A percentile compares a stretch with the other conserved stretches of the same genome.
These are phyloP conservation scores for Etia nguti DNA, from an alignment of 2,113 vertebrate species.

Conservation along the genomic window DNA sequence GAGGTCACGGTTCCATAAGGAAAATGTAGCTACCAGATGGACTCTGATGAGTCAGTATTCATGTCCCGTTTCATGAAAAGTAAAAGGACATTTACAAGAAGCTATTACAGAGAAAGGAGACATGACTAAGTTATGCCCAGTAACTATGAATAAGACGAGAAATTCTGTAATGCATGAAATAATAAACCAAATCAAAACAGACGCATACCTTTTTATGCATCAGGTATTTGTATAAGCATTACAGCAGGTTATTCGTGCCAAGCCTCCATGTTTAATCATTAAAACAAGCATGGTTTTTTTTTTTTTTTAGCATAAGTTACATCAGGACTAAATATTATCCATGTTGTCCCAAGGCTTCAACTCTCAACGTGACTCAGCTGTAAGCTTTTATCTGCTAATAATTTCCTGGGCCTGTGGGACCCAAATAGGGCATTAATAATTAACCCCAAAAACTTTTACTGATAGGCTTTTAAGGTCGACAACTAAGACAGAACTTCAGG, in stretches of 20 bases:
- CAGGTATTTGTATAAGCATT: background rate
- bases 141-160: constrained; percentile 14
- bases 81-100: background rate
- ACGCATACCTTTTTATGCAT: background rate
- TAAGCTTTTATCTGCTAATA: constrained; percentile 20
- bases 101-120: background rate
- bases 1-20: background rate
- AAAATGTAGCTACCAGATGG: background rate
- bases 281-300: background rate
- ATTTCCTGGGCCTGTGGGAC: constrained; percentile 12
- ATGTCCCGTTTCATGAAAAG: background rate
- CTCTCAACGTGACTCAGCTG: constrained; percentile 28
- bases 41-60: constrained; percentile 2
- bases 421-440: constrained; percentile 46
- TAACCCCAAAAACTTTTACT: constrained; percentile 30
- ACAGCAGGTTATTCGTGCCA: background rate
- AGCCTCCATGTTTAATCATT: background rate
- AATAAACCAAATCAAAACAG: background rate
- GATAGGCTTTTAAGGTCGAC: constrained; percentile 5
- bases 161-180: background rate
- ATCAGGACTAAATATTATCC: background rate
- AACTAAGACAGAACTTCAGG: background rate
- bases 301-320: background rate
- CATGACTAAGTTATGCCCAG: constrained; percentile 9
- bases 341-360: background rate